Evolutionary conservation across 2,113 vertebrate genomes (phyloP), one percentile per base, ranked within the genome.

Genomic region (Malurus cyaneus): DNA sequence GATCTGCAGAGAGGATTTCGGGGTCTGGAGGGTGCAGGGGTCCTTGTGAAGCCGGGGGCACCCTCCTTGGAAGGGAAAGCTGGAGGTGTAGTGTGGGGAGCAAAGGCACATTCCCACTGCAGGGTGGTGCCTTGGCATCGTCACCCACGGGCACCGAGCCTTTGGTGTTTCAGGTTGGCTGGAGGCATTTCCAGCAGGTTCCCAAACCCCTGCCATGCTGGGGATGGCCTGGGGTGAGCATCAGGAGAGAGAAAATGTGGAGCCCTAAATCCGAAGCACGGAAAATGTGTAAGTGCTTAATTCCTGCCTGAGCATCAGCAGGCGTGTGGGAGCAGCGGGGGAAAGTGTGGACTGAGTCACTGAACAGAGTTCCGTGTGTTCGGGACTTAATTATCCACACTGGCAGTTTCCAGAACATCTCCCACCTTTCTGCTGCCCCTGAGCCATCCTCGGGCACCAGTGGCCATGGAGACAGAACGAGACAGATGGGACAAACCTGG

Each of bases 181-280:
- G 50, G 41, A 94, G 88, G 74, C 84, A 80, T 67, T 95, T 92
- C 91, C 20, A 26, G 79, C 6, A 74, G 94, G 85, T 81, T 59
- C 62, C 59, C 83, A 83, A 67, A n/a, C 49, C 64, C 8, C 90
- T 12, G 10, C 26, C 86, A 36, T 5, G 26, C 94, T 31, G 20
- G 67, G 70, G 81, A 23, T 86, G 87, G 83, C 92, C 81, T 83
- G 47, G 49, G 93, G 50, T 77, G 91, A 93, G 86, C 96, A 76
- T 80, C 25, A 73, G 80, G 92, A 90, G 80, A 89, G 61, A 28
- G 69, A 71, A 93, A 80, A 49, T 52, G 74, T 0, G 5, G 42
- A 85, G 46, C 62, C 2, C 4, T 25, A 8, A 92, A 70, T 36
- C n/a, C 3, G n/a, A 65, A 92, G 15, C 12, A 16, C 39, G 67